Conservation (phyloP, 2,888 invertebrate genomes). For the Rhogogaster chlorosoma region DNA sequence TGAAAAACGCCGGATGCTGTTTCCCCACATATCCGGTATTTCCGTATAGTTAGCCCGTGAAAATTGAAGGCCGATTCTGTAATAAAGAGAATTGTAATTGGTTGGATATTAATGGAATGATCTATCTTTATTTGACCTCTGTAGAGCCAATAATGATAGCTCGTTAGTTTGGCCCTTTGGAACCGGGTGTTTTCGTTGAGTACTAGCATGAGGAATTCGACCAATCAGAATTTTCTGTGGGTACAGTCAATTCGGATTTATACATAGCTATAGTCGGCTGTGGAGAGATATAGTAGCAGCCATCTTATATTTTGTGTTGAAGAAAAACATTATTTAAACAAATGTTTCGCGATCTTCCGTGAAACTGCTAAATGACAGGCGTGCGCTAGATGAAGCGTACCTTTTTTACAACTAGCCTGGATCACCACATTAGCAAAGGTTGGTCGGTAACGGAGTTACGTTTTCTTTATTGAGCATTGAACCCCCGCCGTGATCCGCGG, state of each 20-base stretch:
- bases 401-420: slow-evolving; percentile 75
- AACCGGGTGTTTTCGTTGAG: slow-evolving; percentile 9
- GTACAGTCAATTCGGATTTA: slow-evolving; percentile 51
- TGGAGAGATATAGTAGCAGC: slow-evolving; percentile 74
- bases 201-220: slow-evolving; percentile 3
- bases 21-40: slow-evolving; percentile 32
- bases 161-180: background rate
- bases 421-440: slow-evolving; percentile 77
- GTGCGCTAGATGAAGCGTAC: slow-evolving; percentile 76
- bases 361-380: slow-evolving; percentile 71
- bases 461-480: slow-evolving; percentile 50
- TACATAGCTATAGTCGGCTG: slow-evolving; percentile 62
- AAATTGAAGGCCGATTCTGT: background rate
- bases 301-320: slow-evolving; percentile 78
- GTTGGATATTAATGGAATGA: slow-evolving; percentile 6
- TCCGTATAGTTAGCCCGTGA: slow-evolving; percentile 11
- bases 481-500: slow-evolving; percentile 55
- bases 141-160: background rate
- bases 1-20: slow-evolving; percentile 18
- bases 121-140: background rate
- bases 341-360: slow-evolving; percentile 75
- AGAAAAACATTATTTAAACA: slow-evolving; percentile 77
- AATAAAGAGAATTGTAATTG: slow-evolving; percentile 14
- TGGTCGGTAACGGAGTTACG: slow-evolving; percentile 62
- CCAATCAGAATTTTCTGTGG: slow-evolving; percentile 46